A percentile compares a stretch with the other conserved stretches of the same genome.
phyloP scores from a whole-genome alignment of 2,113 vertebrate species.

The Strix uralensis region DNA sequence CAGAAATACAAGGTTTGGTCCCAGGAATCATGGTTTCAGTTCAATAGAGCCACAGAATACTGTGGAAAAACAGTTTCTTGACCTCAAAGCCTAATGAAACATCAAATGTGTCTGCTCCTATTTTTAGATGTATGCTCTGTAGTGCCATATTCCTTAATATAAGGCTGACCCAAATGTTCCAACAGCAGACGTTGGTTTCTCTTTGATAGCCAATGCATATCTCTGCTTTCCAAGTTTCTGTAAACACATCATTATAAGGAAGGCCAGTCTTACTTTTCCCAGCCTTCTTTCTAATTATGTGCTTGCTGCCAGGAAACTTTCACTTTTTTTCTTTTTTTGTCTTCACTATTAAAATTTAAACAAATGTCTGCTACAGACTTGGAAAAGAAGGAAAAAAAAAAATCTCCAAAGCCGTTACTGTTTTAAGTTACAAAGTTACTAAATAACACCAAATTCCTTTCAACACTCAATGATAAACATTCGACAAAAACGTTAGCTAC shows the following conservation, averaged over 20 bases:
- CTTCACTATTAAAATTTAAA: slow-evolving; percentile 34
- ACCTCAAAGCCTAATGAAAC: slow-evolving; percentile 46
- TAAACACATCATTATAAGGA: slow-evolving; percentile 64
- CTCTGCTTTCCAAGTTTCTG: slow-evolving; percentile 71
- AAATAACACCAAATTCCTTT: slow-evolving; percentile 21
- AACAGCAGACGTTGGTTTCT: slow-evolving; percentile 50
- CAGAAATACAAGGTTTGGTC: background rate
- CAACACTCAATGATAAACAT: background rate
- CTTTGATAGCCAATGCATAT: slow-evolving; percentile 63
- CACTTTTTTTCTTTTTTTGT: background rate
- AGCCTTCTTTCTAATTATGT: slow-evolving; percentile 51
- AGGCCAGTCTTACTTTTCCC: slow-evolving; percentile 33
- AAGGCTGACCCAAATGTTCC: slow-evolving; percentile 60
- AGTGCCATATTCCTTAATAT: slow-evolving; percentile 35
- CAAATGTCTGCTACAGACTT: background rate
- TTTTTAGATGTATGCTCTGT: slow-evolving; percentile 27
- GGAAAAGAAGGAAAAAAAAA: background rate
- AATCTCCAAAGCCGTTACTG: background rate
- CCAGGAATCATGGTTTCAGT: background rate
- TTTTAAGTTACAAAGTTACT: background rate
- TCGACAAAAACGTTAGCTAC: background rate
- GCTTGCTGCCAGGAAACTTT: slow-evolving; percentile 58
- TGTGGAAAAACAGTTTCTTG: background rate
- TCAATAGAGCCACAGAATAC: background rate
- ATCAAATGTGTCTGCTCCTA: background rate